Percentiles rank a stretch among this genome's conserved stretches.
Evolutionary conservation across 1,140 invertebrate species (phyloP).

Genomic region (Archivesica marissinica): DNA sequence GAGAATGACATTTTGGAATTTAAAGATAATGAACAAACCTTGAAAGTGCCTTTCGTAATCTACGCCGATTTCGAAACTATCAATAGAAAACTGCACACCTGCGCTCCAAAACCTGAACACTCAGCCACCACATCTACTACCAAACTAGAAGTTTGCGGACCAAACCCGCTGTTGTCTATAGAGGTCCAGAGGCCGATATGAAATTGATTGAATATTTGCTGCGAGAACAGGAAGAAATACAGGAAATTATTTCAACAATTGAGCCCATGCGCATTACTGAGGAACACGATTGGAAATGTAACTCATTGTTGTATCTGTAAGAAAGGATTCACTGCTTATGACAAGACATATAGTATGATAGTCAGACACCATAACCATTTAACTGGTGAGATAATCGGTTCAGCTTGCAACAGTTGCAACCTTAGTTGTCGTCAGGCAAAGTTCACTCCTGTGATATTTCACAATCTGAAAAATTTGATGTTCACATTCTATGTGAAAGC

Average conservation of each 20-base stretch:
- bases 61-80: no score
- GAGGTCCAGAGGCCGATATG: neutral
- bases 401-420: conserved; percentile 48
- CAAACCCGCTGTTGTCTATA: neutral
- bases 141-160: conserved; percentile 21
- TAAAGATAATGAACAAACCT: conserved; percentile 25
- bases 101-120: conserved; percentile 3
- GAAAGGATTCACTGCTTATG: no score
- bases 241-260: neutral
- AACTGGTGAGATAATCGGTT: conserved; percentile 46
- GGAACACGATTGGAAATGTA: neutral
- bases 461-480: conserved; percentile 82
- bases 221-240: conserved; percentile 17
- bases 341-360: neutral
- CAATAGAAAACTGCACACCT: conserved; percentile 24
- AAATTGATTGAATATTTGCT: conserved; percentile 10
- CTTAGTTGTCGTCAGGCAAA: conserved; percentile 37
- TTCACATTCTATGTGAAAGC: conserved; percentile 78
- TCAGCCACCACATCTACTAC: neutral
- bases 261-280: neutral
- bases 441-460: conserved; percentile 81
- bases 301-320: neutral
- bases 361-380: conserved; percentile 57
- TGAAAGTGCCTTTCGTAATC: conserved; percentile 34
- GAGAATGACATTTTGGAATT: conserved; percentile 31